Evolutionary conservation across 2,888 invertebrate genomes (phyloP).

Genomic region (Imbricaverruca yamaguchii): DNA sequence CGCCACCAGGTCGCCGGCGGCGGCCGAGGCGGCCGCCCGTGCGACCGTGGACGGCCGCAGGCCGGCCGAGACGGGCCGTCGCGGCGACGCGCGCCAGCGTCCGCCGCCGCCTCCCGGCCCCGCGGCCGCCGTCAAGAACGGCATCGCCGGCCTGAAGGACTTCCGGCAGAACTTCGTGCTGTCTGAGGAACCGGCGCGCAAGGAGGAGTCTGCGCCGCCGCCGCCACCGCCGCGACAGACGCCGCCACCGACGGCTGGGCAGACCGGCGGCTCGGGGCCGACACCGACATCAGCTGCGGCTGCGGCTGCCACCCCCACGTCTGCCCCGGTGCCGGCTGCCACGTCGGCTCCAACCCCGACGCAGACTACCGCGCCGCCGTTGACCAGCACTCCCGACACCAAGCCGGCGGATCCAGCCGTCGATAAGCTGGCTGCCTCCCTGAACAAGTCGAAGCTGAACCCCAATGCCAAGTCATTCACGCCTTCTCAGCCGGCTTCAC

Average conservation of each 20-base stretch:
- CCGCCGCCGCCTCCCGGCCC: background rate
- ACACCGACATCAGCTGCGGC: no score
- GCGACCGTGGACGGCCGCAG: background rate
- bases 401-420: conserved; percentile 24
- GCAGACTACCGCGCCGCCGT: background rate
- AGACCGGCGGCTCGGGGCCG: no score
- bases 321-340: no score
- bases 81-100: background rate
- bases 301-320: no score
- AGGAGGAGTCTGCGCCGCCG: background rate
- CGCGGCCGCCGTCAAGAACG: background rate
- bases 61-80: background rate
- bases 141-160: conserved; percentile 27
- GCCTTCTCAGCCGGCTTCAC: conserved; percentile 31
- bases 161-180: conserved; percentile 31
- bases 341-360: no score
- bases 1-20: background rate
- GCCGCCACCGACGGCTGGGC: background rate
- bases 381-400: conserved; percentile 20
- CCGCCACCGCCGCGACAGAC: background rate
- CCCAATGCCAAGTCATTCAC: conserved; percentile 84
- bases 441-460: conserved; percentile 70
- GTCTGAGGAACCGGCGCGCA: conserved; percentile 19
- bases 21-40: background rate
- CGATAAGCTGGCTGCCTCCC: conserved; percentile 45